Percentiles rank a stretch among this genome's conserved stretches.
phyloP scores from a whole-genome alignment of 2,113 vertebrate genomes.

The Rhea americana region DNA sequence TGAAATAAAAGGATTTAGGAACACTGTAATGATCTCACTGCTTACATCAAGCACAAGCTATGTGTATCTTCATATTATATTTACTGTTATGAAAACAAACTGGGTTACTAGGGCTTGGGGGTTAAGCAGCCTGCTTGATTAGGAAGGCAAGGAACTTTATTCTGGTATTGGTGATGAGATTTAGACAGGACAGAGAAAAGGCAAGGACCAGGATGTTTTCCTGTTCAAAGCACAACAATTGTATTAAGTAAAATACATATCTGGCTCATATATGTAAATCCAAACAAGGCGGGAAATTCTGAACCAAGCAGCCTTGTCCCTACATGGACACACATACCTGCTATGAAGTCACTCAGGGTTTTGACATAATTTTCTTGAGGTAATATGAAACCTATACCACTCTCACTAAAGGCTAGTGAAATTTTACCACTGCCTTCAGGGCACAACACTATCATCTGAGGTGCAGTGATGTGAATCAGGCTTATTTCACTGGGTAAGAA shows the following conservation, averaged over 20 bases:
- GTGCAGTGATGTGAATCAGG: neutral
- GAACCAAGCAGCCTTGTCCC: neutral
- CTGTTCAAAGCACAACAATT: neutral
- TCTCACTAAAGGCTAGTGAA: neutral
- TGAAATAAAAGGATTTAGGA: constrained; percentile 53
- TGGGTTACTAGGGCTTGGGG: constrained; percentile 55
- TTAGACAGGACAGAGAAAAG: neutral
- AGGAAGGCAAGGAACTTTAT: constrained; percentile 23
- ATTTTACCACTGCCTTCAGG: neutral
- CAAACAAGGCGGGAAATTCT: neutral
- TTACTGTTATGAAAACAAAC: constrained; percentile 36
- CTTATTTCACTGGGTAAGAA: neutral
- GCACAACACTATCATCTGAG: neutral
- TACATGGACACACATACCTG: rapidly evolving
- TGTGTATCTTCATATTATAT: constrained; percentile 3
- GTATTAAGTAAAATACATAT: neutral
- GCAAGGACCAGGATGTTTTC: neutral
- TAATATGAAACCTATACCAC: rapidly evolving
- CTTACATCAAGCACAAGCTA: constrained; percentile 61
- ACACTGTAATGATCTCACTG: constrained; percentile 18
- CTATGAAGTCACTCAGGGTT: neutral
- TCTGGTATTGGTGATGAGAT: neutral
- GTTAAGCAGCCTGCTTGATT: constrained; percentile 12
- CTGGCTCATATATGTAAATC: neutral
- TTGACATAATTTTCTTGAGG: neutral